Evolutionary conservation across 2,113 vertebrate genomes (phyloP), one percentile per base, ranked within the genome.

Genomic region (Lophius piscatorius): DNA sequence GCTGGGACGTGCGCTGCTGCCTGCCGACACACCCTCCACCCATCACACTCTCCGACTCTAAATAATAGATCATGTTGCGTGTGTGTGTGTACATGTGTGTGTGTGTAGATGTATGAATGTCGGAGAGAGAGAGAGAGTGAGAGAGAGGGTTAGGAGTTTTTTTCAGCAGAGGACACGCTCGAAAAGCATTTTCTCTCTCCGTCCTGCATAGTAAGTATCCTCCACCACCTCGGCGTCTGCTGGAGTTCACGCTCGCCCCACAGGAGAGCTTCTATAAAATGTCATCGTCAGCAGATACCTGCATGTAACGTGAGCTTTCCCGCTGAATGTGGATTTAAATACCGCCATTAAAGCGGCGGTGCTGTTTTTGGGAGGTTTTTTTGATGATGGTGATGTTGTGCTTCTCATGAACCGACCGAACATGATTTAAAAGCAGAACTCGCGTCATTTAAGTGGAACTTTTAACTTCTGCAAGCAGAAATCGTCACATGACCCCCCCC

Each of bases 161-260:
- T 62, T 71, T 70, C 40, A 62, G 54, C 38, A 12, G 39, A 59
- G 52, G n/a, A 70, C 72, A 68, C 24, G 55, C 58, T 79, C 33
- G 60, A 72, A 72, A 62, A 67, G 35, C 24, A 42, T 63, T 72
- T 71, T 48, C 17, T 64, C 50, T 60, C 35, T 34, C n/a, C n/a
- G 47, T 55, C 70, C 63, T 70, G 75, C 74, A 85, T 80, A 79
- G 68, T 69, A 87, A 89, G 83, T 76, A 69, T 61, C 70, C 59
- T 72, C 40, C 46, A 73, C 36, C 47, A 74, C 44, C 59, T 54
- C 55, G 41, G 65, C 83, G 61, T 33, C 62, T 68, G 46, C 47
- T 69, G 33, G 29, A 56, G 62, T 82, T 76, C 73, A 79, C 44
- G 48, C 52, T 46, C 67, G 76, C 16, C 35, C 74, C 51, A 54